Percentiles rank a stretch among this genome's conserved stretches.
Conservation (phyloP, 2,113 vertebrate species). For the Anoplopoma fimbria region DNA sequence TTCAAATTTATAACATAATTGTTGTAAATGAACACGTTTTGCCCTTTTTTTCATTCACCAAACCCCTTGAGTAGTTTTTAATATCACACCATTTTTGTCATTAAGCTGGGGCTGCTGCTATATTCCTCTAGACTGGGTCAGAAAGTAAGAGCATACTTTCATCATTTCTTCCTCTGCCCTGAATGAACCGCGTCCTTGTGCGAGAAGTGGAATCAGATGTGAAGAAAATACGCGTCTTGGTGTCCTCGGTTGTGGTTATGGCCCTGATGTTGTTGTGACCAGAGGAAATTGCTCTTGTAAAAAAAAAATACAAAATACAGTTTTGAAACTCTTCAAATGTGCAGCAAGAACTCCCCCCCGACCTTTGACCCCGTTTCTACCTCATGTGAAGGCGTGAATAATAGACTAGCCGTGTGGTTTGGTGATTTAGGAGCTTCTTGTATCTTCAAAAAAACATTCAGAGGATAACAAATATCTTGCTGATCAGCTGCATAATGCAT, state of each 20-base stretch:
- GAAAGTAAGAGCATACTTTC: background rate
- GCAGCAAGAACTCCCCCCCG: background rate
- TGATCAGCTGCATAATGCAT: constrained; percentile 19
- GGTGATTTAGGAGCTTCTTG: constrained; percentile 1
- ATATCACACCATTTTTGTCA: no score
- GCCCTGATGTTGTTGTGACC: background rate
- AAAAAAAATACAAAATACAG: no score
- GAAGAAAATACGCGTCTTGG: background rate
- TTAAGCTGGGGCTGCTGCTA: no score
- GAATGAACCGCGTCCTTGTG: constrained; percentile 3
- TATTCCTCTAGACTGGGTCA: background rate
- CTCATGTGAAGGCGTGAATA: constrained; percentile 32
- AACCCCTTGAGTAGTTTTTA: no score
- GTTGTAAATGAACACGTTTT: no score
- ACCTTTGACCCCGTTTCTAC: constrained; percentile 28
- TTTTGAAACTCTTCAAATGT: background rate
- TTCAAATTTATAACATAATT: no score
- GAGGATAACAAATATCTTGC: constrained; percentile 15
- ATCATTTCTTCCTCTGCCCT: background rate
- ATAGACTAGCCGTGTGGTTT: constrained; percentile 43
- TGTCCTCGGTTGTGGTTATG: background rate
- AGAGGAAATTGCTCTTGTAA: background rate
- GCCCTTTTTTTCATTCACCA: no score
- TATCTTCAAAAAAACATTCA: constrained; percentile 11
- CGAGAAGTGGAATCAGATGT: background rate